Conservation (phyloP, 2,888 invertebrate genomes). For the Caenorhabditis angaria region DNA sequence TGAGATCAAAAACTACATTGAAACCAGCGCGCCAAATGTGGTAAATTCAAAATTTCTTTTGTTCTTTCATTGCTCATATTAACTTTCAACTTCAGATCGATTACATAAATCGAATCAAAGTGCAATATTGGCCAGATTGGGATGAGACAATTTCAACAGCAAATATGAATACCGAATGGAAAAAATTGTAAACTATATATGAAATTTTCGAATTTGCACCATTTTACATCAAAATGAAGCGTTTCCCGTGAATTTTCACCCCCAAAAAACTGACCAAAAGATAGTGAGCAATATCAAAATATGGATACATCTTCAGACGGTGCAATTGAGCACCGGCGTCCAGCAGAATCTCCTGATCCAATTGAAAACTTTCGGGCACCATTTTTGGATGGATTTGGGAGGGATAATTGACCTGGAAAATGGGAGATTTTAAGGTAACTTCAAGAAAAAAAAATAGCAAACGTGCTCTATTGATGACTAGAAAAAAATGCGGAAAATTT, state of each 20-base stretch:
- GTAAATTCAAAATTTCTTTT: conserved; percentile 10
- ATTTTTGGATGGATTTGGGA: conserved; percentile 9
- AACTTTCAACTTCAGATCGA: conserved; percentile 24
- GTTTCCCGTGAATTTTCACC: conserved; percentile 1
- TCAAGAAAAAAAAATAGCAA: too few species aligned
- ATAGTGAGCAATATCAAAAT: conserved; percentile 97
- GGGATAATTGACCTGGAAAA: conserved; percentile 13
- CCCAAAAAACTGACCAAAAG: conserved; percentile 74
- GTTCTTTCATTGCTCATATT: background rate
- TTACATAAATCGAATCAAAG: conserved; percentile 58
- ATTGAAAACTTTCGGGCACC: conserved; percentile 52
- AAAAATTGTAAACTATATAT: conserved; percentile 9
- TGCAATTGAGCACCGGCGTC: conserved; percentile 98
- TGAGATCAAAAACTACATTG: conserved; percentile 83
- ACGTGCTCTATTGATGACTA: too few species aligned
- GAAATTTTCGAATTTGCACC: background rate
- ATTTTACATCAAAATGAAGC: conserved; percentile 3
- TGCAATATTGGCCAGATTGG: conserved; percentile 70
- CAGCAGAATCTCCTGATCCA: conserved; percentile 74
- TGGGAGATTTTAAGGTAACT: background rate
- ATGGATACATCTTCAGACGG: conserved; percentile 98
- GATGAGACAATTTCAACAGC: conserved; percentile 50
- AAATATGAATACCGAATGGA: conserved; percentile 43
- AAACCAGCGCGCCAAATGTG: conserved; percentile 55
- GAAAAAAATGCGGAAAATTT: too few species aligned